Base-by-base conservation (phyloP, 2,797 vertebrate genomes). In the Myripristis jacobus region DNA sequence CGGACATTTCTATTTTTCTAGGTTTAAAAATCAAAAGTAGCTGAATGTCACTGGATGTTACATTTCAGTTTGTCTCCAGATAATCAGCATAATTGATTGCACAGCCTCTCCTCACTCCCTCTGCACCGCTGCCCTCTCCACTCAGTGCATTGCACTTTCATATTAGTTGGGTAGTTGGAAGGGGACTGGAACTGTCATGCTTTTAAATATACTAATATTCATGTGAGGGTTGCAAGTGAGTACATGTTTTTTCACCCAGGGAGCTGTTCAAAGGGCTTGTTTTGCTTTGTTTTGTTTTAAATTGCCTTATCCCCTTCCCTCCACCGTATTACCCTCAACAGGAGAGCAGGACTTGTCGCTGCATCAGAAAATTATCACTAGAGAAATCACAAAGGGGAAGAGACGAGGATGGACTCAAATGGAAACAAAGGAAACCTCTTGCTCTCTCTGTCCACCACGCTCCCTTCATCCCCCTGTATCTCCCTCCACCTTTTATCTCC, bases 231-330 rank as follows among this genome's bases (percentile, higher is more conserved):
- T 53, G 48, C 31, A 13, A 57, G 66, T 54, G 11, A 29, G 68
- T 66, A 77, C 81, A 81, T 63, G n/a, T 67, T 51, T 81, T n/a
- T 57, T 69, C 47, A 70, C 81, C 84, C 79, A 81, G 79, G 60
- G 77, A 79, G 66, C 4, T 44, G 41, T 82, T 81, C 31, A 53
- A 46, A 50, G 58, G 34, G 53, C n/a, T n/a, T n/a, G 73, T 73
- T n/a, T n/a, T n/a, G n/a, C n/a, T n/a, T n/a, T 15, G n/a, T 70
- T 72, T 38, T 21, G 18, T 62, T 55, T 76, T 36, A 2, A 75
- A 66, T 62, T 61, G 36, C 11, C 36, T 3, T 29, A 29, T 29
- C 27, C 44, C 52, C 47, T 22, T 57, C 16, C n/a, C 25, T 77
- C 1, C 50, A 21, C 70, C 62, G 55, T 38, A 66, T 54, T 34